Conservation (phyloP, 2,888 invertebrate genomes). For the Diogma glabrata region DNA sequence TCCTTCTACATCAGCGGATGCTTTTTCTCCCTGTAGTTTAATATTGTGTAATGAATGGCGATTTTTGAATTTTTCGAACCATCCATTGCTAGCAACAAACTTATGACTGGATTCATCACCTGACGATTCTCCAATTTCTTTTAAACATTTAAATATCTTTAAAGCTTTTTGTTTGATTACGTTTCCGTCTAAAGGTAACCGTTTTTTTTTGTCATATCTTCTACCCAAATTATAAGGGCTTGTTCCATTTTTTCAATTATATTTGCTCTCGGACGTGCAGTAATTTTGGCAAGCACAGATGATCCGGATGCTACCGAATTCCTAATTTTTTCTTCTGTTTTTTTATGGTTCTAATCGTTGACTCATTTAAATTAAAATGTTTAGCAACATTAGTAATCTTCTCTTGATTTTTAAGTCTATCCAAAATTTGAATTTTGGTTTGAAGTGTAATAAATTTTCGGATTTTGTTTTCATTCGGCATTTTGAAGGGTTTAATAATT, state of each 20-base stretch:
- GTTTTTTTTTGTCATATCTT: no score
- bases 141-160: slow-evolving; percentile 11
- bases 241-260: neutral
- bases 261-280: neutral
- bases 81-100: slow-evolving; percentile 15
- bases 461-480: neutral
- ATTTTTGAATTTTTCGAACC: slow-evolving; percentile 18
- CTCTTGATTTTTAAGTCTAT: neutral
- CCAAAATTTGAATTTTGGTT: slow-evolving; percentile 3
- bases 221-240: slow-evolving; percentile 3
- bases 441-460: slow-evolving; percentile 1
- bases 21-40: slow-evolving; percentile 15
- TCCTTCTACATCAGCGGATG: slow-evolving; percentile 14
- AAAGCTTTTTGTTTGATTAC: slow-evolving; percentile 11
- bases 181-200: slow-evolving; percentile 9
- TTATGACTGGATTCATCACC: neutral
- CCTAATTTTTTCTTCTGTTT: neutral
- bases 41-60: slow-evolving; percentile 14
- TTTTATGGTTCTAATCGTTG: neutral
- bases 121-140: neutral
- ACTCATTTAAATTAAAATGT: slow-evolving; percentile 1
- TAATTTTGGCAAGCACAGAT: neutral
- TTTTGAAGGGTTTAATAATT: neutral
- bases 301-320: neutral
- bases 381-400: neutral